Conservation (phyloP, 2,888 invertebrate species). For the Drosophila fulvimacula region DNA sequence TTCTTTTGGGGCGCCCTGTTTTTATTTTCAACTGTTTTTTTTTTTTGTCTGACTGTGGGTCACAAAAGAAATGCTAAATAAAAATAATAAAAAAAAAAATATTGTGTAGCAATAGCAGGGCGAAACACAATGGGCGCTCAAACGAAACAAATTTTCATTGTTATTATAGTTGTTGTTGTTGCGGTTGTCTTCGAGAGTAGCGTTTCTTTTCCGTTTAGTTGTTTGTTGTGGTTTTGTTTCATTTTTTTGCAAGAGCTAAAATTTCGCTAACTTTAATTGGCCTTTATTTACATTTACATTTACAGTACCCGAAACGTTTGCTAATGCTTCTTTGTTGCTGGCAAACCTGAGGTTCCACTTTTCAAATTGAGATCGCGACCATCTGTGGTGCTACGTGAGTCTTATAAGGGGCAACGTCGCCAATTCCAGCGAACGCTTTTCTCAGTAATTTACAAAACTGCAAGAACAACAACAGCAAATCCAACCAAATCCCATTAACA, state of each 20-base stretch:
- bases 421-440: constrained; percentile 39
- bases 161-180: constrained; percentile 49
- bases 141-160: constrained; percentile 74
- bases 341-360: constrained; percentile 23
- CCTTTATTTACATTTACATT: constrained; percentile 53
- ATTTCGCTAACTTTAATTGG: constrained; percentile 57
- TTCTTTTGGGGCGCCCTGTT: constrained; percentile 50
- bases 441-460: constrained; percentile 37
- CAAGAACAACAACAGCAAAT: constrained; percentile 48
- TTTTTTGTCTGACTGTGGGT: constrained; percentile 44
- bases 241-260: constrained; percentile 31
- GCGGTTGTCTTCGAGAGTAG: constrained; percentile 32
- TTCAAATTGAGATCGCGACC: constrained; percentile 35
- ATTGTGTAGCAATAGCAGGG: constrained; percentile 45
- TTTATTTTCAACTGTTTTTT: constrained; percentile 28
- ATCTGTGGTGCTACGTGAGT: constrained; percentile 26
- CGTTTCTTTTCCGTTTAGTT: constrained; percentile 61
- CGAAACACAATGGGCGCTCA: constrained; percentile 61
- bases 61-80: constrained; percentile 56
- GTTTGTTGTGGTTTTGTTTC: constrained; percentile 27
- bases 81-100: constrained; percentile 12
- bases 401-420: constrained; percentile 11
- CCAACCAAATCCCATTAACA: constrained; percentile 45
- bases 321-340: constrained; percentile 19
- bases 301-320: constrained; percentile 28